A percentile compares a stretch with the other conserved stretches of the same genome.
Evolutionary conservation across 37 sponge, comb jelly and placozoan genomes (phyloP).

Genomic region (Bolinopsis microptera): DNA sequence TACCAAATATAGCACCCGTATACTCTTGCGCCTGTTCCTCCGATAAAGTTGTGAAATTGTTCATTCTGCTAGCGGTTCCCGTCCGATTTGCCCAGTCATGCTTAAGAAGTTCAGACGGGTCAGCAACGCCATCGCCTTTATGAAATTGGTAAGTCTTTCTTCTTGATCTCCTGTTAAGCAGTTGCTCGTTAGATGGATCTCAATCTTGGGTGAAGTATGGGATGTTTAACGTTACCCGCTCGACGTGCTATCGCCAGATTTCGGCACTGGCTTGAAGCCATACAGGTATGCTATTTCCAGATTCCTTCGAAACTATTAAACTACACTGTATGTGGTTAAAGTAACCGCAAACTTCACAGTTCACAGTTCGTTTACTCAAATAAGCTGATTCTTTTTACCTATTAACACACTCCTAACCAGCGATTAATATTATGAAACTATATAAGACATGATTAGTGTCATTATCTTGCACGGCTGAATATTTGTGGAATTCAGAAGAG

Average conservation of each 20-base stretch:
- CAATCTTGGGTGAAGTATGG: no score
- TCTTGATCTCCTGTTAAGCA: no score
- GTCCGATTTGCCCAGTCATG: background rate
- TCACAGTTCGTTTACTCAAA: no score
- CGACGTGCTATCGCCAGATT: background rate
- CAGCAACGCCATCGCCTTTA: conserved; percentile 15
- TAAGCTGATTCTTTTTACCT: no score
- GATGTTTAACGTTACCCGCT: background rate
- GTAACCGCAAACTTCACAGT: no score
- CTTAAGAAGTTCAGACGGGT: background rate
- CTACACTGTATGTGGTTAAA: no score
- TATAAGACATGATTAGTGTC: no score
- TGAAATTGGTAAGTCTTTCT: background rate
- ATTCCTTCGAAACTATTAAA: background rate
- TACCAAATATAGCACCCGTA: background rate
- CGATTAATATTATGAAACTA: no score
- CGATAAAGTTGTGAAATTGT: background rate
- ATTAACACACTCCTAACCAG: no score
- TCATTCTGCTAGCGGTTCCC: background rate
- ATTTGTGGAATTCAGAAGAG: no score
- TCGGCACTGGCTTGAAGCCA: background rate
- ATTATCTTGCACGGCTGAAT: no score
- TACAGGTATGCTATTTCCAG: background rate
- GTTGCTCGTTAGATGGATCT: no score
- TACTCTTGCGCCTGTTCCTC: background rate